A percentile compares a stretch with the other conserved stretches of the same genome.
Evolutionary conservation across 2,797 vertebrate genomes (phyloP).

Genomic region (Molothrus ater): DNA sequence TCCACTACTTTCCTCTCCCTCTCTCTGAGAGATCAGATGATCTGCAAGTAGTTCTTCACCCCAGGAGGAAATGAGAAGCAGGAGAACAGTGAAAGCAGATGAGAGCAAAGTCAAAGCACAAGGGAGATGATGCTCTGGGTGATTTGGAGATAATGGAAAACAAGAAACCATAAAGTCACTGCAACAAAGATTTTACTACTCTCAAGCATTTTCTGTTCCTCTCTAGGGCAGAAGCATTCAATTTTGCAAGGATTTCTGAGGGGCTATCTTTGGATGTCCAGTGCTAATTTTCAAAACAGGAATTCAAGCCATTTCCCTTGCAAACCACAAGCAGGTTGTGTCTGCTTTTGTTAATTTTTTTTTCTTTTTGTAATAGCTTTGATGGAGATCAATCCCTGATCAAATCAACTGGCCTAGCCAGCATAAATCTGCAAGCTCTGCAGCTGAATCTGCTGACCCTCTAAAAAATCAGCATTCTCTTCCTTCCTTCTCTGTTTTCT

Average conservation of each 20-base stretch:
- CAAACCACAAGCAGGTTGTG: background rate
- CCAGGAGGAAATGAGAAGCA: background rate
- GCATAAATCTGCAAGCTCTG: background rate
- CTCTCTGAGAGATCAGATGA: background rate
- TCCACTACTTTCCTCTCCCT: background rate
- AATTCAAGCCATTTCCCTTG: background rate
- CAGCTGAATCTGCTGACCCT: background rate
- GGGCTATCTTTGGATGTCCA: background rate
- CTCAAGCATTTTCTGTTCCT: background rate
- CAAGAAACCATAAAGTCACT: background rate
- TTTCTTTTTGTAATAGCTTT: background rate
- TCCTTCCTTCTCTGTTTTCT: background rate
- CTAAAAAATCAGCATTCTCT: background rate
- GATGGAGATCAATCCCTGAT: background rate
- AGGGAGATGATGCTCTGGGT: background rate
- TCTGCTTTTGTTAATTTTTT: background rate
- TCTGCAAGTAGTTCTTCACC: background rate
- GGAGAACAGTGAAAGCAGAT: background rate
- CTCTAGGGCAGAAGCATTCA: background rate
- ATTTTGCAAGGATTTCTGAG: background rate
- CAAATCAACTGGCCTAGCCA: background rate
- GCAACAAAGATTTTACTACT: background rate
- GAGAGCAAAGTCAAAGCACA: background rate
- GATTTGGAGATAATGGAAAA: background rate
- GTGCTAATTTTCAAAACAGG: background rate